A percentile compares a stretch with the other conserved stretches of the same genome.
Conservation (phyloP, 2,888 invertebrate species). For the Fragum whitleyi region DNA sequence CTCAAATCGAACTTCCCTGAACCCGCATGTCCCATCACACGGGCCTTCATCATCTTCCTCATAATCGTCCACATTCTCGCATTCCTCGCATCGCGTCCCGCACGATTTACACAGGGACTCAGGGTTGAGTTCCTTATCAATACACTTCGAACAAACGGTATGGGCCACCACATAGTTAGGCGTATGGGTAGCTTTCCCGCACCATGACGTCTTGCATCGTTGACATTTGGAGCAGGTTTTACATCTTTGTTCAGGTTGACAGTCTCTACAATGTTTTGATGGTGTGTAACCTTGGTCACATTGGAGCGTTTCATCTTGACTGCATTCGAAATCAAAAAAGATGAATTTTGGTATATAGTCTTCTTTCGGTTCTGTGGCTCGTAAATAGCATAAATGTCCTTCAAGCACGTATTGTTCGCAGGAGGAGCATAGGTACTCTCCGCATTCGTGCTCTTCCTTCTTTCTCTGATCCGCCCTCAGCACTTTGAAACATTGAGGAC, state of each 20-base stretch:
- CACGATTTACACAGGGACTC: slow-evolving; percentile 40
- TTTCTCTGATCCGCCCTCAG: slow-evolving; percentile 15
- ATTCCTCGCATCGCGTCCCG: slow-evolving; percentile 46
- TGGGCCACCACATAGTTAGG: slow-evolving; percentile 55
- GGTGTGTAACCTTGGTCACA: slow-evolving; percentile 30
- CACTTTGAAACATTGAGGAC: slow-evolving; percentile 34
- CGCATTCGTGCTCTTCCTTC: slow-evolving; percentile 34
- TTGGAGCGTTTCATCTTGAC: slow-evolving; percentile 26
- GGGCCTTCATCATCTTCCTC: slow-evolving; percentile 46
- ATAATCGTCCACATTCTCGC: slow-evolving; percentile 23
- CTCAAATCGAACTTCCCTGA: slow-evolving; percentile 49
- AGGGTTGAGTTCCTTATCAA: slow-evolving; percentile 24
- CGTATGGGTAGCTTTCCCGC: slow-evolving; percentile 43
- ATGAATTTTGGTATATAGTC: slow-evolving; percentile 34
- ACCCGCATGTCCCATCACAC: slow-evolving; percentile 53
- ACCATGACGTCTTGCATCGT: slow-evolving; percentile 39
- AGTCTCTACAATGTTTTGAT: slow-evolving; percentile 29
- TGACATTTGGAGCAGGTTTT: slow-evolving; percentile 32
- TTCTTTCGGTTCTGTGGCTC: slow-evolving; percentile 31
- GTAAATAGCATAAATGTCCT: slow-evolving; percentile 37
- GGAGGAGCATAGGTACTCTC: slow-evolving; percentile 32
- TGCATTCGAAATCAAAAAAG: slow-evolving; percentile 45
- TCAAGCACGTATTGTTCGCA: slow-evolving; percentile 18
- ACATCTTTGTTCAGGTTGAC: slow-evolving; percentile 30
- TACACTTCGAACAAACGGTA: slow-evolving; percentile 39